Percentiles rank a stretch among this genome's conserved stretches.
phyloP scores from a whole-genome alignment of 2,888 invertebrate genomes.

The Dasypogon diadema region DNA sequence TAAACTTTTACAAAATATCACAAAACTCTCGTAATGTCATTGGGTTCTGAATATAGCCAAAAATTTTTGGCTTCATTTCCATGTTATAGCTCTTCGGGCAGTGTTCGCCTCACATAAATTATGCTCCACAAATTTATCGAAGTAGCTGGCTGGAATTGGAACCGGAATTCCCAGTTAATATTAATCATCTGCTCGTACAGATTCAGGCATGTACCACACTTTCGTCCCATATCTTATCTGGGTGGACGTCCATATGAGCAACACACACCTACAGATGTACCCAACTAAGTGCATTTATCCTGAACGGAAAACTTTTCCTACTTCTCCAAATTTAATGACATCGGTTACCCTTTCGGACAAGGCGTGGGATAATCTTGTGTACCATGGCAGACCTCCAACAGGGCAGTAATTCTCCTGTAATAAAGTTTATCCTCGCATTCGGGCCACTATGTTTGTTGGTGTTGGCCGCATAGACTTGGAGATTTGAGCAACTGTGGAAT shows the following conservation, averaged over 20 bases:
- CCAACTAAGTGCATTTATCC: conserved; percentile 27
- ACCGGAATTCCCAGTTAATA: conserved; percentile 30
- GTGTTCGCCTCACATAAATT: conserved; percentile 15
- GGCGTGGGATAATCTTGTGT: conserved; percentile 37
- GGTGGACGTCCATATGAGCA: neutral
- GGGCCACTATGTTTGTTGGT: neutral
- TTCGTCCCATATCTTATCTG: neutral
- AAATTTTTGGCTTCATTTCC: conserved; percentile 10
- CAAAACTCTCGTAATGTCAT: too few species aligned
- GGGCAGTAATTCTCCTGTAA: neutral
- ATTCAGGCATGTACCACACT: neutral
- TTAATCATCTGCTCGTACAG: conserved; percentile 23
- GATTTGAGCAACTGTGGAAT: neutral
- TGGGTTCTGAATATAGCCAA: neutral
- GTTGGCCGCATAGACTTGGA: neutral
- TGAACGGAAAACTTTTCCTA: conserved; percentile 25
- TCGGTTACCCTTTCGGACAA: conserved; percentile 27
- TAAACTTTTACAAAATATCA: too few species aligned
- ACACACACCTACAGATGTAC: conserved; percentile 2
- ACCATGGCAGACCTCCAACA: conserved; percentile 33
- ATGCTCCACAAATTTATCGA: conserved; percentile 21
- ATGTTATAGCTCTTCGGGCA: neutral
- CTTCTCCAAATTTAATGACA: conserved; percentile 44
- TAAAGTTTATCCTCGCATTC: neutral
- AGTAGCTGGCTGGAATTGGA: conserved; percentile 6